Conservation (phyloP, 2,888 invertebrate genomes). For the Sesia apiformis region DNA sequence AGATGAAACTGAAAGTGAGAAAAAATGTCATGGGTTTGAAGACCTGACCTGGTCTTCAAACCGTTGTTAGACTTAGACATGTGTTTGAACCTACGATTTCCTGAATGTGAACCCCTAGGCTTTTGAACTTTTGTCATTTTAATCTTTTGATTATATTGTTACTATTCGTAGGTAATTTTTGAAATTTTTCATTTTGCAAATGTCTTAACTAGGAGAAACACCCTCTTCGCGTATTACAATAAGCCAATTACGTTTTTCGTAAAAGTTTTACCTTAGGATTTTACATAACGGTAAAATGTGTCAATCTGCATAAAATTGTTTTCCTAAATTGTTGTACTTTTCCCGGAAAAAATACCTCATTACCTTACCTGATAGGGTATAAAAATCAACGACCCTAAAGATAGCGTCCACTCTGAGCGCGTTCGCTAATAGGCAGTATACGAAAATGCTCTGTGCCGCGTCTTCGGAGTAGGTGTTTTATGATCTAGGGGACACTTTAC, state of each 20-base stretch:
- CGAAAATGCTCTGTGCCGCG: constrained; percentile 3
- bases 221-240: no score
- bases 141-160: no score
- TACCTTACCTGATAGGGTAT: neutral
- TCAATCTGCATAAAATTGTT: neutral
- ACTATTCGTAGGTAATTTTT: no score
- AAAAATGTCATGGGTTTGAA: no score
- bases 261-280: constrained; percentile 6
- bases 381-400: neutral
- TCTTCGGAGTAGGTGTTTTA: constrained; percentile 7
- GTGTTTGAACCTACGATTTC: no score
- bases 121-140: no score
- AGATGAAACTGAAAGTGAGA: no score
- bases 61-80: no score
- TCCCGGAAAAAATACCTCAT: neutral
- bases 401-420: neutral
- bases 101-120: no score
- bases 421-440: constrained; percentile 1
- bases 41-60: no score
- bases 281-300: neutral
- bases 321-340: neutral
- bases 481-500: constrained; percentile 9
- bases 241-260: neutral
- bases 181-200: no score
- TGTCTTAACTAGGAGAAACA: no score